A percentile compares a stretch with the other conserved stretches of the same genome.
Evolutionary conservation across 1,140 invertebrate species (phyloP).

Genomic region (Elysia chlorotica): DNA sequence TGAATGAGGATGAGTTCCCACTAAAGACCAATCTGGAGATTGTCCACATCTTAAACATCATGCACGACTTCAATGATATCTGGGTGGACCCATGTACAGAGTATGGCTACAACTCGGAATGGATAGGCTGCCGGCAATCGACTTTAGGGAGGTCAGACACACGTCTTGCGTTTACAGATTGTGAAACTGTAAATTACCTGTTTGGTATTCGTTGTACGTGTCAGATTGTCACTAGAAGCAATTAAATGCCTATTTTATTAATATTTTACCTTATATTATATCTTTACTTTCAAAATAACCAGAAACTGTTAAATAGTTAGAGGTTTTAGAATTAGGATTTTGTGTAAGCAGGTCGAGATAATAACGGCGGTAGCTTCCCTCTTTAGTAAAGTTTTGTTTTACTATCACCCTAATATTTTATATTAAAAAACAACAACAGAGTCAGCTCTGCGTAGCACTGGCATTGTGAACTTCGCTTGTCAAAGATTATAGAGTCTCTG

Average conservation of each 20-base stretch:
- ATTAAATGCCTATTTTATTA: no score
- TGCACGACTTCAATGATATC: slow-evolving; percentile 41
- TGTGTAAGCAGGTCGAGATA: background rate
- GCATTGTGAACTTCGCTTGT: background rate
- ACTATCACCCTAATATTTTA: background rate
- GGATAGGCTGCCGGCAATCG: background rate
- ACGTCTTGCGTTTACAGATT: background rate
- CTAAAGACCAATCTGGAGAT: slow-evolving; percentile 49
- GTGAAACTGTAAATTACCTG: background rate
- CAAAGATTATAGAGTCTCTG: no score
- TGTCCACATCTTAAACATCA: slow-evolving; percentile 40
- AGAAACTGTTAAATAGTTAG: no score
- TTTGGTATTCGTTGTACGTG: background rate
- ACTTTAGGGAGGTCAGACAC: no score
- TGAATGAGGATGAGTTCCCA: slow-evolving; percentile 47
- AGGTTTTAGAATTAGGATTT: no score
- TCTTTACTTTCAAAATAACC: no score
- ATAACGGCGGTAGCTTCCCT: background rate
- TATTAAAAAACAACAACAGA: background rate
- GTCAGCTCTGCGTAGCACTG: background rate
- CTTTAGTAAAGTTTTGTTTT: background rate
- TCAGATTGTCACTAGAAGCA: background rate
- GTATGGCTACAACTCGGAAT: background rate
- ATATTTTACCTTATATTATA: no score
- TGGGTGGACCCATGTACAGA: slow-evolving; percentile 21